Percentiles rank a stretch among this genome's conserved stretches.
phyloP scores from a whole-genome alignment of 2,113 vertebrate genomes.

The Brevimyrus niger region DNA sequence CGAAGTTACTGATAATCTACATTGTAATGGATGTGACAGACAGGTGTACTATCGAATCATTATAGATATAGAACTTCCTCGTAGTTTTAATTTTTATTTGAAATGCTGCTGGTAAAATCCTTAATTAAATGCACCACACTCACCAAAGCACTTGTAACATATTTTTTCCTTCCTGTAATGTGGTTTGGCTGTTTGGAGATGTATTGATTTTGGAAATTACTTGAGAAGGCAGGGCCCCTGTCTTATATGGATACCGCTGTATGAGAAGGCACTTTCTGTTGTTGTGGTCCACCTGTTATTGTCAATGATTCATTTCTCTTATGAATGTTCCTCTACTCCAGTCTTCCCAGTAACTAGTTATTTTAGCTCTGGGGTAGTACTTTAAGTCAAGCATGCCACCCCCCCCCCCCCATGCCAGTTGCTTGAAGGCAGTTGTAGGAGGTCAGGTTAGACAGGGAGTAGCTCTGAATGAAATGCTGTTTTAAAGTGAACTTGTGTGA shows the following conservation, averaged over 20 bases:
- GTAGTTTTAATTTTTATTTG: not conserved
- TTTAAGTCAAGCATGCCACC: not conserved
- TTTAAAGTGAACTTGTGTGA: not conserved
- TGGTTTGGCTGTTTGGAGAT: not conserved
- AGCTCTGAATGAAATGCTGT: not conserved
- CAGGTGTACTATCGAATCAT: not conserved
- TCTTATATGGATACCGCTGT: not conserved
- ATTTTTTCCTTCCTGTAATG: not conserved
- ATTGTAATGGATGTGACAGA: not conserved
- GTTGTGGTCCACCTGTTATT: not conserved
- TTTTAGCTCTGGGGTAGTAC: not conserved
- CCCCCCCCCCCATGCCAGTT: not conserved
- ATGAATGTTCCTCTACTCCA: not conserved
- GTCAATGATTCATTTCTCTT: not conserved
- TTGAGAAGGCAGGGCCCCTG: not conserved
- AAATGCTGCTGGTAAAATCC: not conserved
- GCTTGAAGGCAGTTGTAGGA: not conserved
- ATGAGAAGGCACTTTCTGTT: not conserved
- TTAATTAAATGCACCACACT: not conserved
- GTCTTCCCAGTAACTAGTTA: not conserved
- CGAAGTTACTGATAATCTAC: not conserved
- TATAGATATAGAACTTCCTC: not conserved
- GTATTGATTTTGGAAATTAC: not conserved
- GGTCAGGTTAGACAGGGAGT: not conserved
- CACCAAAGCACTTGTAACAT: not conserved